A percentile compares a stretch with the other conserved stretches of the same genome.
These are phyloP conservation scores for Coracias cyanogaster DNA, from an alignment of 2,797 vertebrate species.

Conservation along the genomic window DNA sequence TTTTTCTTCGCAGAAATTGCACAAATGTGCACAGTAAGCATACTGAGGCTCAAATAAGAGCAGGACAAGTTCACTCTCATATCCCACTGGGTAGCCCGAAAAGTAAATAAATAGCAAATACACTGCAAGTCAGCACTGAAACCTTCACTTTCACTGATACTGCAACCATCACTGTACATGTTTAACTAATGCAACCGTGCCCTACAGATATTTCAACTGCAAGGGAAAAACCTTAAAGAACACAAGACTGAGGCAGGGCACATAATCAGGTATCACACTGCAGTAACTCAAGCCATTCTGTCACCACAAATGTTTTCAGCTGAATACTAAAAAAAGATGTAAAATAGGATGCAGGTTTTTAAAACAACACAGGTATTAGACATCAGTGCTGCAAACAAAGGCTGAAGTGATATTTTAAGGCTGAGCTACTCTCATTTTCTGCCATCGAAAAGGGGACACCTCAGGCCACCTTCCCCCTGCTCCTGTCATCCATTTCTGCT, in stretches of 20 bases:
- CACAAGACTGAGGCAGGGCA: neutral
- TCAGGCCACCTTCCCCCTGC: neutral
- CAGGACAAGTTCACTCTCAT: neutral
- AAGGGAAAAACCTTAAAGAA: neutral
- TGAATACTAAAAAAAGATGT: neutral
- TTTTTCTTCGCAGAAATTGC: constrained; percentile 16
- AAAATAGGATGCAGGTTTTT: neutral
- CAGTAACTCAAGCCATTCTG: neutral
- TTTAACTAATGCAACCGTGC: neutral
- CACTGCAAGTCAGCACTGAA: constrained; percentile 24
- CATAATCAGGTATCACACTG: neutral
- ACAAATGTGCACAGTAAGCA: constrained; percentile 52
- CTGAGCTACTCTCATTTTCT: neutral
- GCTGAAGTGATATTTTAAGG: neutral
- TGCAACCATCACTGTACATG: neutral
- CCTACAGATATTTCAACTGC: neutral
- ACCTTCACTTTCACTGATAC: neutral
- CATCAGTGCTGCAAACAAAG: neutral
- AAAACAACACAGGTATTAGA: neutral
- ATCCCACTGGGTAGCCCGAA: neutral
- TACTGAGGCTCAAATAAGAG: neutral
- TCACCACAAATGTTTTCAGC: neutral
- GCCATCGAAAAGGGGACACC: neutral
- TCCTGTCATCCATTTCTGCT: neutral
- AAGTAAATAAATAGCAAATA: constrained; percentile 26